Base-by-base conservation (phyloP, 2,797 vertebrate species). In the Sphaeramia orbicularis region DNA sequence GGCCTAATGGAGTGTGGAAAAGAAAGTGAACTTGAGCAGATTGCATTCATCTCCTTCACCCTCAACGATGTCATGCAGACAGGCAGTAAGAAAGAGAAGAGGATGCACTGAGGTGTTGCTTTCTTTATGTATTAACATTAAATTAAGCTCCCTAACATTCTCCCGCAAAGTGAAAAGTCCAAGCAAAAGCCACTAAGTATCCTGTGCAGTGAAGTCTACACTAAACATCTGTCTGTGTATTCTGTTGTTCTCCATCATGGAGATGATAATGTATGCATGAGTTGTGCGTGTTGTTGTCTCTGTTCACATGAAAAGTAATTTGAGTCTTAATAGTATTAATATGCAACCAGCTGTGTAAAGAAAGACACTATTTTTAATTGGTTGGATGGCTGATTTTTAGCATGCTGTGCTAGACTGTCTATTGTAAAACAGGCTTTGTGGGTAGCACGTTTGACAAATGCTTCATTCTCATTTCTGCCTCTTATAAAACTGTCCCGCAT, bases 1-100 rank as follows among this genome's bases (percentile, higher is more conserved):
- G 98, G 97, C 81, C 78, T 99, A 74, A 94, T 96, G 61, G 97
- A 99, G 80, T 93, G 96, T 11, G 97, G 97, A 1, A 61, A 69
- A 8, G 57, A 86, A 19, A 87, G 71, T 1, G 87, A 91, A 48
- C 92, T 89, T 0, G 96, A 99, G 79, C 92, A 96, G 71, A 98
- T 99, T 18, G 92, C 92, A 0, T 94, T 94, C 45, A 56, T 93
- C 81, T 89, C 86, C 2, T 92, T 93, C 36, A 87, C 84, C 27
- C 90, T 93, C 1, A 84, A 80, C 51, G 92, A 94, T 66, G 86
- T 94, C 80, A 90, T 91, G 89, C 89, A 91, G 74, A 77, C 81
- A 5, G 84, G 82, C 4, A 50, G 62, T 41, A 87, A 84, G 76
- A 91, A 85, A 52, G 84, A 88, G 6, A 90, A 89, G 53, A 89